Conservation (phyloP, 1,140 invertebrate genomes). For the Hypsibius dujardini region DNA sequence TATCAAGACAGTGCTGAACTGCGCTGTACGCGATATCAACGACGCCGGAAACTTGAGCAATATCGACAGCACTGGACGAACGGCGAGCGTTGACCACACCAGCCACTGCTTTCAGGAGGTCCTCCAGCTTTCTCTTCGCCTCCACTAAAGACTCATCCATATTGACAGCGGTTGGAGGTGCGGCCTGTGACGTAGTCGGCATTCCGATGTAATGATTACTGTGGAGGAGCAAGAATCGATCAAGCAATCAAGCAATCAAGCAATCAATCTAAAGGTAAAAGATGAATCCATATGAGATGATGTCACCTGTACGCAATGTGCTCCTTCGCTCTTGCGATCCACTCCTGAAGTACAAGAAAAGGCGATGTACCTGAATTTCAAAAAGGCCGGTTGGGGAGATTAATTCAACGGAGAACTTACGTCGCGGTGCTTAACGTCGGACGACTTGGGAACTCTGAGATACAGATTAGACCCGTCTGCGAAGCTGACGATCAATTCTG, state of each 20-base stretch:
- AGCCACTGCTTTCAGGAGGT: conserved; percentile 8
- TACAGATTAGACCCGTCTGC: conserved; percentile 40
- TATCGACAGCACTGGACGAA: too few species aligned
- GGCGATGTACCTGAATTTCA: background rate
- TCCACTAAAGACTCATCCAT: background rate
- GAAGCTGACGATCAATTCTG: conserved; percentile 40
- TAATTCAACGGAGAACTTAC: background rate
- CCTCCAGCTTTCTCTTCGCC: background rate
- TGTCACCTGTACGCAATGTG: conserved; percentile 44
- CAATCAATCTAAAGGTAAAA: conserved; percentile 45
- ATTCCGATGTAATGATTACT: conserved; percentile 18
- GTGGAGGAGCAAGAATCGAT: conserved; percentile 28
- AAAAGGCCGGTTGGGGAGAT: background rate
- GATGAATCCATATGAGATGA: conserved; percentile 26
- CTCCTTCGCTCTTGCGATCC: conserved; percentile 46
- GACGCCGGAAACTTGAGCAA: too few species aligned
- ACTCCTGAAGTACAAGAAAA: conserved; percentile 39
- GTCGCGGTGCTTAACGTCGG: conserved; percentile 17
- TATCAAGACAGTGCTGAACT: background rate
- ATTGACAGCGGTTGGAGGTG: background rate
- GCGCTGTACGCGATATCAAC: too few species aligned
- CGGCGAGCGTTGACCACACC: background rate
- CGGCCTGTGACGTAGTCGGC: background rate
- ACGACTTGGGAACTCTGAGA: conserved; percentile 11
- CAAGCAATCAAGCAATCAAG: conserved; percentile 36